Evolutionary conservation across 2,888 invertebrate species (phyloP), one percentile per base, ranked within the genome.

Genomic region (Andrena hattorfiana): DNA sequence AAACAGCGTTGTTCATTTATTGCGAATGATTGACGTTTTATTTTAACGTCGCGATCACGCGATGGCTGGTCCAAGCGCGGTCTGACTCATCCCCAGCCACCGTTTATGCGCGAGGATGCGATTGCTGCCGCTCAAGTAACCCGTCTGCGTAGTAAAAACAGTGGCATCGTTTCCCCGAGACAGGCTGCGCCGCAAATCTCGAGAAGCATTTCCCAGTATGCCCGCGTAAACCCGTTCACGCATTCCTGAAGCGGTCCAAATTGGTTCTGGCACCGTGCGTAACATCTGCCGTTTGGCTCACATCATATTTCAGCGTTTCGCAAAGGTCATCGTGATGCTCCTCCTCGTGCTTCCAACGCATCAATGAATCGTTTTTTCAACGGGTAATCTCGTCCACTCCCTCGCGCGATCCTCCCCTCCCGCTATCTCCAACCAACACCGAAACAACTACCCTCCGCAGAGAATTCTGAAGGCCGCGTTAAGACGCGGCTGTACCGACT

Each of bases 241-340:
- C 84, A 85, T 89, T 85, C 81, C 83, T 85, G 60, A 81, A 75
- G 73, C 66, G 68, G 81, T 86, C 87, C 87, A 90, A 88, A 86
- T 88, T 83, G 81, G 83, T 86, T 87, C 63, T 89, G 90, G 89
- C 90, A 87, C 80, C 60, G 63, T n/a, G 56, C 26, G 66, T 73
- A 80, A 63, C 80, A 77, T 86, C 70, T 85, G 82, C 83, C 83
- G 81, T 88, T 92, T 88, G 86, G 86, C 87, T 82, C 83, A 83
- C 81, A 88, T 87, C 84, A 85, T 91, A 88, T 89, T 90, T 87
- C 85, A 81, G 72, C 54, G 80, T 91, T 87, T 88, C 87, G 87
- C 77, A 86, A 91, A 87, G 71, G 77, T 68, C 72, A 60, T 80
- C 82, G 76, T 81, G 86, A 85, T 81, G 35, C 16, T 64, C 63